phyloP scores from a whole-genome alignment of 2,797 vertebrate genomes.

The Poecilia velifera region DNA sequence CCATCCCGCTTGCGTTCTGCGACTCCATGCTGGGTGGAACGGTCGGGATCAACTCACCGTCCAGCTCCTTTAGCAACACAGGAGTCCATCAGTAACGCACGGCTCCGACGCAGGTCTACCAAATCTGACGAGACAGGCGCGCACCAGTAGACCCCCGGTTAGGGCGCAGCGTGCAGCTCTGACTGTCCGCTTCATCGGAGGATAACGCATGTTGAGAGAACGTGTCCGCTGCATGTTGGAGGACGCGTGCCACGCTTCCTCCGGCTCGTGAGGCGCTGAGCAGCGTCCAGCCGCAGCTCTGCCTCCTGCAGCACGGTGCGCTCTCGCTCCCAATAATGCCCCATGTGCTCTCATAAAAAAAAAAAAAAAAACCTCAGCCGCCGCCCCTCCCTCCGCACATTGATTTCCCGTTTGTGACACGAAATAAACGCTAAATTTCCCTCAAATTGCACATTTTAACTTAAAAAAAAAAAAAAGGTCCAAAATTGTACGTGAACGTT shows the following conservation, averaged over 20 bases:
- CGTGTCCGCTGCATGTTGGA: not conserved
- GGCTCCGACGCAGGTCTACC: slow-evolving; percentile 11
- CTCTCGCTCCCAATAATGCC: slow-evolving; percentile 56
- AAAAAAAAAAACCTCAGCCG: slow-evolving; percentile 34
- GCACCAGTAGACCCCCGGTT: slow-evolving; percentile 1
- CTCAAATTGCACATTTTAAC: not conserved
- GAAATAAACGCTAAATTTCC: not conserved
- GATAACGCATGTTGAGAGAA: not conserved
- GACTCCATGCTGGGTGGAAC: slow-evolving; percentile 65
- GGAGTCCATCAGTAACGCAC: slow-evolving; percentile 46
- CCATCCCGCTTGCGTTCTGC: slow-evolving; percentile 73
- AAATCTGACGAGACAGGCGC: slow-evolving; percentile 36
- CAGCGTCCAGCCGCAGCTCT: slow-evolving; percentile 51
- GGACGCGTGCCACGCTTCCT: not conserved
- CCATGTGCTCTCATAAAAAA: slow-evolving; percentile 61
- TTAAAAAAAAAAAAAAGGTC: not conserved
- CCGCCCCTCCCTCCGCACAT: slow-evolving; percentile 66
- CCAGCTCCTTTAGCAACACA: slow-evolving; percentile 16
- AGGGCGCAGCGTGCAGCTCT: not conserved
- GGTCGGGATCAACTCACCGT: slow-evolving; percentile 26
- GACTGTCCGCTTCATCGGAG: not conserved
- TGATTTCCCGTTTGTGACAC: slow-evolving; percentile 13
- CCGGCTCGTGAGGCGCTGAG: slow-evolving; percentile 36
- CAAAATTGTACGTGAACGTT: not conserved
- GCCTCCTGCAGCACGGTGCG: slow-evolving; percentile 55